Percentiles rank a stretch among this genome's conserved stretches.
These are phyloP conservation scores for Perizoma affinitatum DNA, from an alignment of 2,888 invertebrate genomes.

Conservation along the genomic window DNA sequence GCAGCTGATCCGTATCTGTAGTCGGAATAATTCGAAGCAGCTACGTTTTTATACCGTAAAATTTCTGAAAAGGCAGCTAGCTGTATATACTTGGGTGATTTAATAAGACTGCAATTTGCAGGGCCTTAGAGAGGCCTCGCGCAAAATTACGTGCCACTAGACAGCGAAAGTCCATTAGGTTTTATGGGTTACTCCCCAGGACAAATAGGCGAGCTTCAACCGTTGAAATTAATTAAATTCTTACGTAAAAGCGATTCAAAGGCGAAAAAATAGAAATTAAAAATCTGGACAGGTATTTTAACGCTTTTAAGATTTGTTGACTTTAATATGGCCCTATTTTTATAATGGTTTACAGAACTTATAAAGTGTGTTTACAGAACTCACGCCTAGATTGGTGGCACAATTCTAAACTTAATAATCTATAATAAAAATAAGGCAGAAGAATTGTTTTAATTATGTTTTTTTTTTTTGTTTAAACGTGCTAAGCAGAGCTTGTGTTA, in stretches of 20 bases:
- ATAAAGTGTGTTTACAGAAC: too few relatives aligned
- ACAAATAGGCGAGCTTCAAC: constrained; percentile 69
- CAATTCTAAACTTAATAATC: too few relatives aligned
- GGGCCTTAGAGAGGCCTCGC: constrained; percentile 59
- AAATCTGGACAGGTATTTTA: constrained; percentile 44
- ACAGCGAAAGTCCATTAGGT: constrained; percentile 82
- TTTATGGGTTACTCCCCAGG: constrained; percentile 75
- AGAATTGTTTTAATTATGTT: too few relatives aligned
- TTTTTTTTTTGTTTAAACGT: too few relatives aligned
- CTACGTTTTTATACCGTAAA: constrained; percentile 13
- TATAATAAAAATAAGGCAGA: too few relatives aligned
- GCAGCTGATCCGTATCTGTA: too few relatives aligned
- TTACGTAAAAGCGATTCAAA: constrained; percentile 63
- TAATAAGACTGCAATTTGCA: constrained; percentile 64
- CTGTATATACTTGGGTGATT: constrained; percentile 55
- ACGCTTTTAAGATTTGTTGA: constrained; percentile 28
- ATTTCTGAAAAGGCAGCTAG: constrained; percentile 33
- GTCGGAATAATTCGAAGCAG: not conserved
- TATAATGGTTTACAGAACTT: too few relatives aligned
- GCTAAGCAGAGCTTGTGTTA: too few relatives aligned
- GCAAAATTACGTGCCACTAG: constrained; percentile 71
- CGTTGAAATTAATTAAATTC: constrained; percentile 79
- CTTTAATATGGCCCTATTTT: not conserved
- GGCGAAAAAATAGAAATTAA: constrained; percentile 51
- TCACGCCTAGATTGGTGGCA: too few relatives aligned